Evolutionary conservation across 2,797 vertebrate species (phyloP).

Genomic region (Meriones psammophilus): DNA sequence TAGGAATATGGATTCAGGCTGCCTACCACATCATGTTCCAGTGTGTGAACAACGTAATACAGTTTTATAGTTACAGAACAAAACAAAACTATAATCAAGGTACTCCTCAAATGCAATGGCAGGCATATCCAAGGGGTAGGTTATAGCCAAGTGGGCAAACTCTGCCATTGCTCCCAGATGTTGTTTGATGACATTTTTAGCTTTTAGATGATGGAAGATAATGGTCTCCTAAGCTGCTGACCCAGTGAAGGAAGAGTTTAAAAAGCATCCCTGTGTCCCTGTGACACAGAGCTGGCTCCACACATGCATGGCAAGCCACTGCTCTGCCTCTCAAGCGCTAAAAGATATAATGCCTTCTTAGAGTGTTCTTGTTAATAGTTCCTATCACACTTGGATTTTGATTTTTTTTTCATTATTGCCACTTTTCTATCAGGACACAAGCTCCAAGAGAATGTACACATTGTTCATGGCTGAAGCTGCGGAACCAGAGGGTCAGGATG

Average conservation of each 20-base stretch:
- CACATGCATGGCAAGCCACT: background rate
- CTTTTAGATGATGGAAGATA: background rate
- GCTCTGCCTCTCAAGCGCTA: background rate
- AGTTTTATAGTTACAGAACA: background rate
- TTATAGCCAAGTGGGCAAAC: background rate
- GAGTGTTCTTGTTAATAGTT: background rate
- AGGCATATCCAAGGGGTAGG: background rate
- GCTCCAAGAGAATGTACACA: background rate
- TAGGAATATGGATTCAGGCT: background rate
- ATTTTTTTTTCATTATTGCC: background rate
- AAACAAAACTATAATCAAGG: background rate
- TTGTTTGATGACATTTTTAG: background rate
- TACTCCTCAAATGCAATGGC: background rate
- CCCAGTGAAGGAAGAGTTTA: background rate
- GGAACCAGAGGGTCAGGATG: background rate
- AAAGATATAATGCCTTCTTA: background rate
- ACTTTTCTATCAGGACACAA: background rate
- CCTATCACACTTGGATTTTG: too few relatives aligned
- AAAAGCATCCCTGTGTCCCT: background rate
- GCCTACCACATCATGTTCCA: background rate
- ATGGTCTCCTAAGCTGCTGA: background rate
- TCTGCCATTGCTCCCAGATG: background rate
- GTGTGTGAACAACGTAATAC: background rate
- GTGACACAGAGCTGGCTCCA: background rate
- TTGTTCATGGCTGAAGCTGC: background rate